Evolutionary conservation across 2,797 vertebrate genomes (phyloP).

Genomic region (Gallinago stenura): DNA sequence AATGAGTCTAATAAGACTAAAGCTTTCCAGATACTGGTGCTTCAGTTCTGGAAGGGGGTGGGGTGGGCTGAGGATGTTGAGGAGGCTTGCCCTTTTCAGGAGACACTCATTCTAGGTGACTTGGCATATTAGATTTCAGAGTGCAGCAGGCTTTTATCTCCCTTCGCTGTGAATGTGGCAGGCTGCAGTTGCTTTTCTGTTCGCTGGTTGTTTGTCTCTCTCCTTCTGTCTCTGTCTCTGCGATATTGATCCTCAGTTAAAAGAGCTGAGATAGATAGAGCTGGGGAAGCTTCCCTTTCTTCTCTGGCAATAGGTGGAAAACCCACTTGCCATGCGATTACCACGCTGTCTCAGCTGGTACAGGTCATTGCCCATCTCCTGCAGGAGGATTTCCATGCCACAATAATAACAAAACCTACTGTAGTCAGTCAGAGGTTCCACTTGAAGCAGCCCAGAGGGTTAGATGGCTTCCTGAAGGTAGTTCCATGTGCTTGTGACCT

Average conservation of each 20-base stretch:
- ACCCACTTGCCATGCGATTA: neutral
- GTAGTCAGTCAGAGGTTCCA: conserved; percentile 43
- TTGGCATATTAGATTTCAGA: conserved; percentile 48
- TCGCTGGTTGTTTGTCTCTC: conserved; percentile 39
- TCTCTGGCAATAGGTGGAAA: conserved; percentile 58
- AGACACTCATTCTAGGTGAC: conserved; percentile 57
- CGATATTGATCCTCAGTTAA: conserved; percentile 49
- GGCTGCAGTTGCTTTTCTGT: conserved; percentile 31
- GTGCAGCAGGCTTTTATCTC: conserved; percentile 40
- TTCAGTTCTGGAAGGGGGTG: conserved; percentile 10
- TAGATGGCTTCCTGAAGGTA: conserved; percentile 65
- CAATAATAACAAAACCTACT: conserved; percentile 50
- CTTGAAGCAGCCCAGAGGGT: conserved; percentile 31
- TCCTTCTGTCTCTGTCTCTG: neutral
- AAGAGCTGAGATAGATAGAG: conserved; percentile 36
- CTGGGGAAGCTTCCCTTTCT: conserved; percentile 30
- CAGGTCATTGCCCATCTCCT: conserved; percentile 45
- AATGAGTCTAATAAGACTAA: conserved; percentile 49
- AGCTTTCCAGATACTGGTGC: conserved; percentile 15
- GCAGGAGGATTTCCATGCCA: conserved; percentile 50
- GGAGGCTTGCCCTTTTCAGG: conserved; percentile 39
- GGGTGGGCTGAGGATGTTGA: neutral
- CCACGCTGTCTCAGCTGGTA: neutral
- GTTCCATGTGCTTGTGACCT: conserved; percentile 62
- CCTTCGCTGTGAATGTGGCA: neutral